A percentile compares a stretch with the other conserved stretches of the same genome.
These are phyloP conservation scores for Aphelinus certus DNA, from an alignment of 1,140 invertebrate species.

Conservation along the genomic window DNA sequence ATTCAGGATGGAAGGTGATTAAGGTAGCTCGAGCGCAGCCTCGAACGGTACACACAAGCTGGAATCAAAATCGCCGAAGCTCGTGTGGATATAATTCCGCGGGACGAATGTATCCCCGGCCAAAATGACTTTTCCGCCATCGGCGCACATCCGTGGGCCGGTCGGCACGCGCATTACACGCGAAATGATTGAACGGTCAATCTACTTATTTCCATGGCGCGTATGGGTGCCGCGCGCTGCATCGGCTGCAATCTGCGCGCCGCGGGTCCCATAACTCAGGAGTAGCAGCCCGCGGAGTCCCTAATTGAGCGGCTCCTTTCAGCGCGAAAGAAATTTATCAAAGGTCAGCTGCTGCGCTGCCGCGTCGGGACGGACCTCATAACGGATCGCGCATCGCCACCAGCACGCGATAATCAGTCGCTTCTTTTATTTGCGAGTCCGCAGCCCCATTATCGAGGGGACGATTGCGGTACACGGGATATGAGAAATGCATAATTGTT, in stretches of 20 bases:
- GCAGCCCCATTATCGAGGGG: too few species aligned
- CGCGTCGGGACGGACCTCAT: neutral
- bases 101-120: neutral
- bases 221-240: neutral
- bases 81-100: too few species aligned
- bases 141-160: neutral
- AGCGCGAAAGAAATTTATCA: slow-evolving; percentile 30
- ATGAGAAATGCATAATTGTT: too few species aligned
- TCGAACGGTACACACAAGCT: too few species aligned
- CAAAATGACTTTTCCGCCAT: neutral
- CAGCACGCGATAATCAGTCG: slow-evolving; percentile 19
- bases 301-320: slow-evolving; percentile 21
- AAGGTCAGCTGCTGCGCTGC: slow-evolving; percentile 8
- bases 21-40: too few species aligned
- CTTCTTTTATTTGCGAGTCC: neutral
- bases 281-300: neutral
- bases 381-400: neutral
- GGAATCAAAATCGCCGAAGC: too few species aligned
- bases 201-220: slow-evolving; percentile 11
- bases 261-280: slow-evolving; percentile 21
- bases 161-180: neutral
- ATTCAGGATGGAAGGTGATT: too few species aligned
- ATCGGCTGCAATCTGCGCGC: neutral
- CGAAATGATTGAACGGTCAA: slow-evolving; percentile 30
- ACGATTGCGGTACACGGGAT: too few species aligned